These are phyloP conservation scores for Bursaphelenchus mucronatus DNA, from an alignment of 1,140 invertebrate species.

Conservation along the genomic window DNA sequence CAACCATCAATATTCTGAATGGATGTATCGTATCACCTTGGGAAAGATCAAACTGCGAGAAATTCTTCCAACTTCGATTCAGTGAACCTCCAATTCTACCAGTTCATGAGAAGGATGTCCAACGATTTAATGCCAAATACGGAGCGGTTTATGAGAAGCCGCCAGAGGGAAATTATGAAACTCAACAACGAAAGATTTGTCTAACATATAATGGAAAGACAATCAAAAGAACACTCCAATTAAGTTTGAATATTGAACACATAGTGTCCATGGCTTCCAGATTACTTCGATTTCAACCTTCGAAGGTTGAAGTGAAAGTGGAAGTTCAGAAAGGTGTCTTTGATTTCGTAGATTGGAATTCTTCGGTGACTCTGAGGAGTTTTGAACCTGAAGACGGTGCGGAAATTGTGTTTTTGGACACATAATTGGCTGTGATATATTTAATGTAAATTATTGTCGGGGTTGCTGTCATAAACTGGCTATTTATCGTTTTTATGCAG, in stretches of 20 bases:
- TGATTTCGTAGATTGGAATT: conserved; percentile 15
- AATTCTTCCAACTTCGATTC: conserved; percentile 9
- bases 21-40: neutral
- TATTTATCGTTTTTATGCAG: neutral
- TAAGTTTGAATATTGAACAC: neutral
- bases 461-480: neutral
- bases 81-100: neutral
- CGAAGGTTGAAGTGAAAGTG: conserved; percentile 2
- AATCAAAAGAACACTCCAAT: conserved; percentile 10
- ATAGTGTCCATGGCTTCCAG: conserved; percentile 1
- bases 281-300: neutral
- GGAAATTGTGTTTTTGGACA: neutral
- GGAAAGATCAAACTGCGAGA: conserved; percentile 7
- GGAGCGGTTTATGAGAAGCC: no score
- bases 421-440: no score
- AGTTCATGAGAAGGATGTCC: conserved; percentile 14
- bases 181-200: neutral
- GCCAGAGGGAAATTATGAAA: neutral
- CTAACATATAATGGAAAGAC: neutral
- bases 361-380: conserved; percentile 2
- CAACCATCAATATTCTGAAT: conserved; percentile 10
- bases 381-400: neutral
- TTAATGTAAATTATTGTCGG: neutral
- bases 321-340: conserved; percentile 1
- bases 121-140: conserved; percentile 3